Base-by-base conservation (phyloP, 2,888 invertebrate genomes). In the Pharmacophagus antenor region DNA sequence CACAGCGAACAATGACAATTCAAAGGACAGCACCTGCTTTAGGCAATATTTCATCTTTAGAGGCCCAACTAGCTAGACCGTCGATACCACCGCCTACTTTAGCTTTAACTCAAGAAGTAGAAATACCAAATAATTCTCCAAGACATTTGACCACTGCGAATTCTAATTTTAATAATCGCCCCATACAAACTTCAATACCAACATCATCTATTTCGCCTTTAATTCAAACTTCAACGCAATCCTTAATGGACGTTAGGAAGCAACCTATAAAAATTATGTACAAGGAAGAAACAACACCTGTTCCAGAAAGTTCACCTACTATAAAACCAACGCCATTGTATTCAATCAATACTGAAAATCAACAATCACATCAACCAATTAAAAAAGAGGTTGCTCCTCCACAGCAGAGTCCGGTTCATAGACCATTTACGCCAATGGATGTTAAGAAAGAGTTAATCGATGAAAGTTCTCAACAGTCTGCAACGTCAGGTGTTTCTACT, bases 21-120 rank as follows among this genome's bases (percentile, higher is more conserved):
- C 91, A 92, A 71, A 90, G 94, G 54, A 85, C 89, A 44, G 93
- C 94, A 1, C 93, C 94, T 1, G 93, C 92, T 69, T 82, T 95
- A 62, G 94, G 95, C 0, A 84, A 93, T 20, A 94, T 95, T 20
- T 94, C 95, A 21, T 95, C 95, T 0, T 76, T 95, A 62, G 95
- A 96, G 77, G 95, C 94, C 0, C 95, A 95, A 73, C 73, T 95
- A 62, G 95, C 95, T 0, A 92, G 95, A 53, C 95, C 95, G 0
- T 94, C 94, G 7, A 92, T 93, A 67, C 93, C 93, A 7, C 93
- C 85, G 8, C 84, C 90, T 0, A 82, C 88, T n/a, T 65, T 85
- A 60, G 68, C 83, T 1, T 71, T 89, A 10, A 64, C 80, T 4
- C 86, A 85, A 70, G 86, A 89, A 71, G 85, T 88, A 15, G 87